Conservation (phyloP, 2,797 vertebrate genomes). For the Apogon talboti region DNA sequence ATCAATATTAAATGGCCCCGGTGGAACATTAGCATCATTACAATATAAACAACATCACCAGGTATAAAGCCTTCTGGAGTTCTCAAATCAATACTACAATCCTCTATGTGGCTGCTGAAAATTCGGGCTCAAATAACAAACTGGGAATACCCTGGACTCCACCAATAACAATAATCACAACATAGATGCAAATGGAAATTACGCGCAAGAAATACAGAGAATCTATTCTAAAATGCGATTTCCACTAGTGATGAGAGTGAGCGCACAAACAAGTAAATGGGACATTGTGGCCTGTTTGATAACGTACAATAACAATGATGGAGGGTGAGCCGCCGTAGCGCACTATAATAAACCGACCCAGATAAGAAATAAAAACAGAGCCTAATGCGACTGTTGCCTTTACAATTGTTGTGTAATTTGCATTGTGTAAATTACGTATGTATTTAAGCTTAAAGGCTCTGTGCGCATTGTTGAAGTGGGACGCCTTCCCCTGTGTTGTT, state of each 20-base stretch:
- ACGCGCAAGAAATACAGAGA: not conserved
- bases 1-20: constrained; percentile 45
- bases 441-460: not conserved
- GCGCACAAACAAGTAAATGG: constrained; percentile 33
- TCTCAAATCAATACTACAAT: constrained; percentile 58
- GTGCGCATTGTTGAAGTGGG: constrained; percentile 18
- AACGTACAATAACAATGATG: constrained; percentile 62
- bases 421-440: not conserved
- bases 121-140: constrained; percentile 55
- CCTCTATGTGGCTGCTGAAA: constrained; percentile 38
- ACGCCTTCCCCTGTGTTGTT: constrained; percentile 62
- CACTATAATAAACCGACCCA: constrained; percentile 67
- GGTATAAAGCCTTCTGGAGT: constrained; percentile 49
- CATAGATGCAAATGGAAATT: constrained; percentile 12
- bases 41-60: constrained; percentile 60
- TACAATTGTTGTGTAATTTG: not conserved
- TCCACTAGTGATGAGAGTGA: too few relatives aligned
- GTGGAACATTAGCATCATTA: constrained; percentile 22
- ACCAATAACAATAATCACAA: constrained; percentile 34
- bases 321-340: constrained; percentile 41
- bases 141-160: constrained; percentile 36
- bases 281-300: constrained; percentile 37
- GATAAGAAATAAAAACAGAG: constrained; percentile 50
- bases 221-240: too few relatives aligned
- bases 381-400: constrained; percentile 1